Evolutionary conservation across 2,888 invertebrate genomes (phyloP).

Genomic region (Hemistola chrysoprasaria): DNA sequence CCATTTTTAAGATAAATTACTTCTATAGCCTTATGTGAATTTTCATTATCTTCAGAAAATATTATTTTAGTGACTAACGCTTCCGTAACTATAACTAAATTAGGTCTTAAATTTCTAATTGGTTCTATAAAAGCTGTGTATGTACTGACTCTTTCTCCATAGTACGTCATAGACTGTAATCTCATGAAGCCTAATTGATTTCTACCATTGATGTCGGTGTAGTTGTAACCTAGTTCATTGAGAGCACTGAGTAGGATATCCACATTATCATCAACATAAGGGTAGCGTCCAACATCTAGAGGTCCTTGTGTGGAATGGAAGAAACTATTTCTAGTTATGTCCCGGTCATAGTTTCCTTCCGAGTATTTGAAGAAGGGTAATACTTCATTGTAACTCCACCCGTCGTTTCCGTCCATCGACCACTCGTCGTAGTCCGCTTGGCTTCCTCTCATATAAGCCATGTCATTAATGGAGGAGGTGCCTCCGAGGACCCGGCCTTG

Average conservation of each 20-base stretch:
- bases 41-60: slow-evolving; percentile 20
- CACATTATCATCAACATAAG: slow-evolving; percentile 69
- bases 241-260: slow-evolving; percentile 68
- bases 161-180: slow-evolving; percentile 70
- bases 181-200: slow-evolving; percentile 73
- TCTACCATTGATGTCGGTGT: slow-evolving; percentile 70
- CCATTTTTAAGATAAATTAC: slow-evolving; percentile 69
- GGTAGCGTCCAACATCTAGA: slow-evolving; percentile 69
- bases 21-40: slow-evolving; percentile 49
- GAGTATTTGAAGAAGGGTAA: slow-evolving; percentile 74
- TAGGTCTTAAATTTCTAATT: slow-evolving; percentile 58
- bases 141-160: slow-evolving; percentile 71
- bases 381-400: slow-evolving; percentile 65
- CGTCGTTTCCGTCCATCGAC: slow-evolving; percentile 67
- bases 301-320: slow-evolving; percentile 74
- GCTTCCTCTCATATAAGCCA: slow-evolving; percentile 74
- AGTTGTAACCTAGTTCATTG: slow-evolving; percentile 70
- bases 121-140: slow-evolving; percentile 73
- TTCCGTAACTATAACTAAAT: slow-evolving; percentile 62
- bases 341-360: slow-evolving; percentile 74
- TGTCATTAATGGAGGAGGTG: slow-evolving; percentile 68
- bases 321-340: slow-evolving; percentile 65
- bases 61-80: slow-evolving; percentile 65
- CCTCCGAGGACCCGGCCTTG: slow-evolving; percentile 72
- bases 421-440: slow-evolving; percentile 75